These are phyloP conservation scores for Spodoptera littoralis DNA, from an alignment of 2,888 invertebrate species.

Conservation along the genomic window DNA sequence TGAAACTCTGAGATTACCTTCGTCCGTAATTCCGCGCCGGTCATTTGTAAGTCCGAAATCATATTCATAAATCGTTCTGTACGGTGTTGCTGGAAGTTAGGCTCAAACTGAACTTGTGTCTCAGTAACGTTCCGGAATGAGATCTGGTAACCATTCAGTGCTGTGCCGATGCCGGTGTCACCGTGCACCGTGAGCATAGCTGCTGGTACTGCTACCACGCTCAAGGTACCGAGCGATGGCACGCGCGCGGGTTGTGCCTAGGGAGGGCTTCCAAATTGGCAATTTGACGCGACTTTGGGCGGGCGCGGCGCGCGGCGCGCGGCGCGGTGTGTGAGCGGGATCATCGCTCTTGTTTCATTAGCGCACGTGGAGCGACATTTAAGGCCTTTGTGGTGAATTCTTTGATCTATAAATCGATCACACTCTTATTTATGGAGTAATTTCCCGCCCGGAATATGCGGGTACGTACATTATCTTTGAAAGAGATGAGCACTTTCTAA, in stretches of 20 bases:
- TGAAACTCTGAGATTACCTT: conserved; percentile 27
- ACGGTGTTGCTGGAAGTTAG: too few species aligned
- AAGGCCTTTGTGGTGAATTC: conserved; percentile 44
- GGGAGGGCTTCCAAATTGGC: conserved; percentile 29
- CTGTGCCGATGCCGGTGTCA: background rate
- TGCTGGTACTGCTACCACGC: too few species aligned
- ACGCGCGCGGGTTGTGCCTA: background rate
- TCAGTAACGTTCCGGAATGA: too few species aligned
- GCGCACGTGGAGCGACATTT: conserved; percentile 19
- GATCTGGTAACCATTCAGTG: too few species aligned
- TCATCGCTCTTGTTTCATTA: conserved; percentile 44
- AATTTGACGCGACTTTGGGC: conserved; percentile 30
- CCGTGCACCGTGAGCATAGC: too few species aligned
- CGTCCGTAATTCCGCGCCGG: background rate
- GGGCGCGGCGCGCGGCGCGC: conserved; percentile 6
- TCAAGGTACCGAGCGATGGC: background rate
- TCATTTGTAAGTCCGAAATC: too few species aligned
- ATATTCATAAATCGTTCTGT: too few species aligned
- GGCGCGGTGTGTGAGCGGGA: conserved; percentile 15
- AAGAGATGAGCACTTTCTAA: too few species aligned
- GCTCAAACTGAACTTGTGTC: too few species aligned
- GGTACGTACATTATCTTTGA: background rate
- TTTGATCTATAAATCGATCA: conserved; percentile 50
- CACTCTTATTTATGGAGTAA: conserved; percentile 23
- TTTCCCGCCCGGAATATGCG: conserved; percentile 9